These are phyloP conservation scores for Solenopsis fugax DNA, from an alignment of 1,140 invertebrate species.

Conservation along the genomic window DNA sequence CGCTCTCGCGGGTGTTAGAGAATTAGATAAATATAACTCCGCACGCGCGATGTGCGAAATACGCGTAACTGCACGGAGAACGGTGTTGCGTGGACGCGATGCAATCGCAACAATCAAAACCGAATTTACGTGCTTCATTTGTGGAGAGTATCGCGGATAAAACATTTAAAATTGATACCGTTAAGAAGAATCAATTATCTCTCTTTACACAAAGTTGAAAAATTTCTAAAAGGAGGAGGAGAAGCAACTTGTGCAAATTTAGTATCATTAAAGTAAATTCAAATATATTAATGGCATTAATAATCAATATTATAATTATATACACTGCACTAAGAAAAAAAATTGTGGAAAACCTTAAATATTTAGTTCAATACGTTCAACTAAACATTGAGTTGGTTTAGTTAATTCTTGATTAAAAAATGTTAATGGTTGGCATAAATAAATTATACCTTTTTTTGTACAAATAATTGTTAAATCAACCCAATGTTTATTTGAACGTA, in stretches of 20 bases:
- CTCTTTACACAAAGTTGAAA: not conserved
- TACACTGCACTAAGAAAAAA: no score
- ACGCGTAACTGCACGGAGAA: conserved; percentile 19
- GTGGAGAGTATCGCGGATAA: not conserved
- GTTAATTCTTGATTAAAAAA: no score
- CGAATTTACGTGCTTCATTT: not conserved
- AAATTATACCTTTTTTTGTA: no score
- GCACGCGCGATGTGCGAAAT: not conserved
- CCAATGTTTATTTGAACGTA: no score
- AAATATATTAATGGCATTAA: not conserved
- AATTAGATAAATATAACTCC: conserved; percentile 79
- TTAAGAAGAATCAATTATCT: not conserved
- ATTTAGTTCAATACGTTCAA: no score
- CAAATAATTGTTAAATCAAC: no score
- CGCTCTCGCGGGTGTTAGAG: conserved; percentile 64
- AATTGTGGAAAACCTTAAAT: no score
- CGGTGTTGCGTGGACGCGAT: not conserved
- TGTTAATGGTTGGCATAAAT: no score
- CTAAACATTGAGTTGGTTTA: no score
- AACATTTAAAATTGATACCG: not conserved
- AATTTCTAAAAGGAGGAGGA: not conserved
- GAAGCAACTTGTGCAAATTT: not conserved
- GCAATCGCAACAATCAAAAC: not conserved
- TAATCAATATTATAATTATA: not conserved
- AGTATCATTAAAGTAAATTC: not conserved